Conservation (phyloP, 2,797 vertebrate species). For the Chloroceryle amazona region DNA sequence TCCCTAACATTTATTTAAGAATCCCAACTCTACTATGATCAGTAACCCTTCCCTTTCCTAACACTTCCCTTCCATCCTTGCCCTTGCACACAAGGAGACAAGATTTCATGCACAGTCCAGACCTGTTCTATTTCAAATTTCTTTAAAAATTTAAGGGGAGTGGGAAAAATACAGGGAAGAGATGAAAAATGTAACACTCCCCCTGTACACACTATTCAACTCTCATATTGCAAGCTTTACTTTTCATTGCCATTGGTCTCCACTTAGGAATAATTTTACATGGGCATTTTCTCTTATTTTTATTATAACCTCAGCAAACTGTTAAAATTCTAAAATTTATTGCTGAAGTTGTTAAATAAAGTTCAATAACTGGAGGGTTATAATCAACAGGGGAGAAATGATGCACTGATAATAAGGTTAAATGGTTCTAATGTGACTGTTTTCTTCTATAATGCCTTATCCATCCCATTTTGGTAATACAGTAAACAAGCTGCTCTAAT, state of each 20-base stretch:
- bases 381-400: constrained; percentile 61
- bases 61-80: neutral
- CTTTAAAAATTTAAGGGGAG: neutral
- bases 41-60: neutral
- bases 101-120: neutral
- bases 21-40: neutral
- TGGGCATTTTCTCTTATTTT: constrained; percentile 16
- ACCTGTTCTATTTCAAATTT: neutral
- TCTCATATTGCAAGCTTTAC: neutral
- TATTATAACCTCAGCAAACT: constrained; percentile 66
- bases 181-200: neutral
- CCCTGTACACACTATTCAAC: neutral
- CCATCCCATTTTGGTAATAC: constrained; percentile 44
- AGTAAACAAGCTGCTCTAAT: constrained; percentile 42
- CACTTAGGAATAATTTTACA: constrained; percentile 40
- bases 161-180: neutral
- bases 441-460: constrained; percentile 41
- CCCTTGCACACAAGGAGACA: neutral
- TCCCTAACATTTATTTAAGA: neutral
- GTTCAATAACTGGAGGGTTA: constrained; percentile 47
- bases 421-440: constrained; percentile 39
- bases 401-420: constrained; percentile 16
- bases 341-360: constrained; percentile 46
- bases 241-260: neutral
- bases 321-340: constrained; percentile 42